Base-by-base conservation (phyloP, 2,888 invertebrate genomes). In the Nowickia ferox region DNA sequence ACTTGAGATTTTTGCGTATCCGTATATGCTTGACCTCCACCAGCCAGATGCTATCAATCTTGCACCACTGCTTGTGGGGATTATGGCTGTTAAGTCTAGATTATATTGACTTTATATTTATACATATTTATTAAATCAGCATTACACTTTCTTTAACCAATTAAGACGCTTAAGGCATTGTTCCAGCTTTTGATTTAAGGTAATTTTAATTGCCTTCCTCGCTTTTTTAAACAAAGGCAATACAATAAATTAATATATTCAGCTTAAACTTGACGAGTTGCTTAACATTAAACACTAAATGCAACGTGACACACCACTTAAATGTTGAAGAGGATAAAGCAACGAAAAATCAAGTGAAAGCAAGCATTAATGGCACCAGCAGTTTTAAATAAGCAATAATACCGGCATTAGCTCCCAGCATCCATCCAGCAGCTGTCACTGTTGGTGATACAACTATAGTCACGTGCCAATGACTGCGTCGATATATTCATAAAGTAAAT, bases 381-480 rank as follows among this genome's bases (percentile, higher is more conserved):
- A 42, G 68, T 42, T 59, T 81, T 68, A 68, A 68, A 61, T 30
- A 42, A 74, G 40, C 40, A 57, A 40, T 65, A 72, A 22, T n/a
- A 48, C 40, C 48, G 66, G 57, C 72, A 66, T 48, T 22, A 66
- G 46, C 46, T 48, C 9, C n/a, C 48, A 15, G 13, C 66, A 65
- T 22, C 38, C 66, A 65, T 22, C 38, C 55, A 51, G 44, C 77
- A 83, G 77, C 66, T 83, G 83, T 72, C 65, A 66, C 72, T 72
- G 77, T 15, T 72, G 76, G 30, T 78, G 83, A 17, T 66, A 66
- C 65, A 65, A 65, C 76, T 83, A 53, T 15, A 84, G 83, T 84
- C 83, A 84, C 83, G 83, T 84, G 83, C 53, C 83, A 78, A 59
- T 46, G 72, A 78, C 77, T 78, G 77, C 72, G 53, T 22, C 77